Evolutionary conservation across 2,888 invertebrate species (phyloP).

Genomic region (Gasteruption jaculator): DNA sequence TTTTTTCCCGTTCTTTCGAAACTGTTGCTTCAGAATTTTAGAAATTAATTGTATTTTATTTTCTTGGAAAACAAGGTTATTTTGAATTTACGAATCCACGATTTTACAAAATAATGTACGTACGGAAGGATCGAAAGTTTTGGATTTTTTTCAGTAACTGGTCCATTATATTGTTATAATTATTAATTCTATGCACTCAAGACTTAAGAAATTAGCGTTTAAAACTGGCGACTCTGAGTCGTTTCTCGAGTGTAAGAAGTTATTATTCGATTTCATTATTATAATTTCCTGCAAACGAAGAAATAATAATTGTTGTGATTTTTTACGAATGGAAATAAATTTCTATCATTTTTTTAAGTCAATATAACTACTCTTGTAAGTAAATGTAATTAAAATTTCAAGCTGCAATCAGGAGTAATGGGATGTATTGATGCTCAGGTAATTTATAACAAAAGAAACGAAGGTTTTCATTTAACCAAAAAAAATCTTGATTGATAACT

Average conservation of each 20-base stretch:
- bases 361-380: no score
- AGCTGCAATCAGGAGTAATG: slow-evolving; percentile 57
- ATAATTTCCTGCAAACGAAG: no score
- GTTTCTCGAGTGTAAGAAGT: background rate
- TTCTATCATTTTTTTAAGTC: slow-evolving; percentile 10
- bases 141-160: slow-evolving; percentile 1
- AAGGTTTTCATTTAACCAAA: background rate
- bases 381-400: slow-evolving; percentile 50
- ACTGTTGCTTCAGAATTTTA: slow-evolving; percentile 5
- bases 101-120: background rate
- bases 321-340: background rate
- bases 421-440: slow-evolving; percentile 68
- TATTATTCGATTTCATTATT: background rate
- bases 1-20: no score
- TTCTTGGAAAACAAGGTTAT: no score
- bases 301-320: background rate
- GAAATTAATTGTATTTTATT: slow-evolving; percentile 4
- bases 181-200: background rate
- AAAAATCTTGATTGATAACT: background rate
- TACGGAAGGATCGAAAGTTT: background rate
- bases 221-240: background rate
- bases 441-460: no score
- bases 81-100: slow-evolving; percentile 13
- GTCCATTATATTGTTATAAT: background rate
- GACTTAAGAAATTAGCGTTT: background rate